Evolutionary conservation across 2,113 vertebrate species (phyloP).

Genomic region (Nerophis ophidion): DNA sequence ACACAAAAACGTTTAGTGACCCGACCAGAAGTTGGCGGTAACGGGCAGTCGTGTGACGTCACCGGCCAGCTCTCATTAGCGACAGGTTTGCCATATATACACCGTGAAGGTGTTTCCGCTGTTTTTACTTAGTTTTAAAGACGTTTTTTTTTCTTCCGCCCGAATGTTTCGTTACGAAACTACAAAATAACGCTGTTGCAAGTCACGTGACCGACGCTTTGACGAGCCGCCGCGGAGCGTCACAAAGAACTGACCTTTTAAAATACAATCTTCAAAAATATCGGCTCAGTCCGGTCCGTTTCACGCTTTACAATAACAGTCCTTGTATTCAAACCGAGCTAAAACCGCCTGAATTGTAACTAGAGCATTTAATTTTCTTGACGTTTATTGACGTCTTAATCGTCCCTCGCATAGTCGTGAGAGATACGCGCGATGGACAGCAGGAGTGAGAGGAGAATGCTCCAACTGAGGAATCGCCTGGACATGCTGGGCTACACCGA

Average conservation of each 20-base stretch:
- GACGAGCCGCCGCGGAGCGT: neutral
- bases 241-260: neutral
- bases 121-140: too few species aligned
- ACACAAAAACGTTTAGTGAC: neutral
- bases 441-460: slow-evolving; percentile 82
- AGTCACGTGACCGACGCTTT: neutral
- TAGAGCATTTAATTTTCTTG: neutral
- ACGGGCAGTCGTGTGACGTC: neutral
- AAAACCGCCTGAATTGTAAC: neutral
- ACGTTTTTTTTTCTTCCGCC: too few species aligned
- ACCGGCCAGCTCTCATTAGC: neutral
- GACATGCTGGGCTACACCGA: slow-evolving; percentile 93
- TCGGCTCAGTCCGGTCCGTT: too few species aligned
- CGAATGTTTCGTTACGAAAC: neutral
- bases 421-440: slow-evolving; percentile 46
- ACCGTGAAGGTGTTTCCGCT: too few species aligned
- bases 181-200: neutral
- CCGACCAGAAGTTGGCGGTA: neutral
- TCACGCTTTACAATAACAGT: too few species aligned
- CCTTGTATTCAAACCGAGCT: too few species aligned
- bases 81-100: too few species aligned
- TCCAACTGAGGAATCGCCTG: slow-evolving; percentile 84
- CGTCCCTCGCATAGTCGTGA: neutral
- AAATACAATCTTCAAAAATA: too few species aligned
- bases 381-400: neutral